phyloP scores from a whole-genome alignment of 2,888 invertebrate species.

The Chrysodeixis includens region DNA sequence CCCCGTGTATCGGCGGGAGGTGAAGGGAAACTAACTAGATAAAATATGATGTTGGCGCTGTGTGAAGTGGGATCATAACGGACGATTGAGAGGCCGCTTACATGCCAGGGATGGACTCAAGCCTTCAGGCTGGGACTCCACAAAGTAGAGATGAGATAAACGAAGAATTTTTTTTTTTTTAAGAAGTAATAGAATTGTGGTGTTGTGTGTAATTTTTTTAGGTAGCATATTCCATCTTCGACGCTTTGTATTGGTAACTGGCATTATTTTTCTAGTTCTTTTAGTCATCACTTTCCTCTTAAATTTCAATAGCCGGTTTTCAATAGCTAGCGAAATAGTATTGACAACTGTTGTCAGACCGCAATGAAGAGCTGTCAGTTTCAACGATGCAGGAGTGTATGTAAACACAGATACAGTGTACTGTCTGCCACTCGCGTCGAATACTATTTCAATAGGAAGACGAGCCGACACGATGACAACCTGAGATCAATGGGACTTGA shows the following conservation, averaged over 20 bases:
- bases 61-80: slow-evolving; percentile 41
- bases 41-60: slow-evolving; percentile 51
- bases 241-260: no score
- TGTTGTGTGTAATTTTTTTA: no score
- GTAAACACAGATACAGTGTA: not conserved
- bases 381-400: not conserved
- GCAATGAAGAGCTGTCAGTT: not conserved
- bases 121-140: no score
- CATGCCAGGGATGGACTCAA: slow-evolving; percentile 28
- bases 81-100: slow-evolving; percentile 47
- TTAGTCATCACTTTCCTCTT: no score
- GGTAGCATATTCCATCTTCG: no score
- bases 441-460: not conserved
- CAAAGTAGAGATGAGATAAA: no score
- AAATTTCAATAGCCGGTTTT: no score
- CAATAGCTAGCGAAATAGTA: no score
- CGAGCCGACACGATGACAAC: not conserved
- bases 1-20: slow-evolving; percentile 30
- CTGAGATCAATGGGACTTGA: not conserved
- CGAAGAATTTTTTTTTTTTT: no score
- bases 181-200: no score
- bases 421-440: not conserved
- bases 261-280: no score
- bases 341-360: not conserved
- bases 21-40: slow-evolving; percentile 48